Evolutionary conservation across 2,113 vertebrate species (phyloP).

Genomic region (Puntigrus tetrazona): DNA sequence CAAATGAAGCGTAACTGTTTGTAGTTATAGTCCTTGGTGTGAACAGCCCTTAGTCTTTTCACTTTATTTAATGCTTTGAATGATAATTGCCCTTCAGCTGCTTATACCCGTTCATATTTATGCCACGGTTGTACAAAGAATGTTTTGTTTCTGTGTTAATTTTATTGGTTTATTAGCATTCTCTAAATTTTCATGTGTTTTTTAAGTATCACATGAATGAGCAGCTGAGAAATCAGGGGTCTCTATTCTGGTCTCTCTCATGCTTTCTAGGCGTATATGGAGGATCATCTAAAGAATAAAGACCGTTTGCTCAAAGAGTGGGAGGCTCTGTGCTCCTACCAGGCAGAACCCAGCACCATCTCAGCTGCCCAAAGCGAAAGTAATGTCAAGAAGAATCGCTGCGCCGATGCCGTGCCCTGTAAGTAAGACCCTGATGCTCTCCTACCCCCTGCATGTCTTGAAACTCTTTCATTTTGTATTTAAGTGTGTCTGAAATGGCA

Average conservation of each 20-base stretch:
- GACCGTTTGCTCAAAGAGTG: slow-evolving; percentile 94
- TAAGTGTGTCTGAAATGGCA: neutral
- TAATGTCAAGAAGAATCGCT: slow-evolving; percentile 94
- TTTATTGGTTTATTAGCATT: neutral
- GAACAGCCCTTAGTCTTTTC: neutral
- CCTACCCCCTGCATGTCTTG: slow-evolving; percentile 12
- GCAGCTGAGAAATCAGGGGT: neutral
- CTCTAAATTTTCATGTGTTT: neutral
- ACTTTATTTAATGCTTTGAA: neutral
- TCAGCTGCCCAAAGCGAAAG: slow-evolving; percentile 79
- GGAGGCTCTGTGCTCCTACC: slow-evolving; percentile 93
- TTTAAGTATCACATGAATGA: slow-evolving; percentile 3
- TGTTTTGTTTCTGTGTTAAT: neutral
- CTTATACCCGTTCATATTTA: neutral
- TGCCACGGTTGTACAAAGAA: neutral
- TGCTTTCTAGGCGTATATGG: slow-evolving; percentile 89
- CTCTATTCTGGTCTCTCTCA: neutral
- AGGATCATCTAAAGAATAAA: slow-evolving; percentile 93
- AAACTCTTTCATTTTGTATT: neutral
- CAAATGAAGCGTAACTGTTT: neutral
- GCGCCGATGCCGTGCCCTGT: slow-evolving; percentile 89
- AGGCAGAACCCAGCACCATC: slow-evolving; percentile 88
- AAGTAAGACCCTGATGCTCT: slow-evolving; percentile 62
- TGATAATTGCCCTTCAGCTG: neutral
- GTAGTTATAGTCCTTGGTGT: neutral